These are phyloP conservation scores for Gambusia holbrooki DNA, from an alignment of 2,113 vertebrate species.

Conservation along the genomic window DNA sequence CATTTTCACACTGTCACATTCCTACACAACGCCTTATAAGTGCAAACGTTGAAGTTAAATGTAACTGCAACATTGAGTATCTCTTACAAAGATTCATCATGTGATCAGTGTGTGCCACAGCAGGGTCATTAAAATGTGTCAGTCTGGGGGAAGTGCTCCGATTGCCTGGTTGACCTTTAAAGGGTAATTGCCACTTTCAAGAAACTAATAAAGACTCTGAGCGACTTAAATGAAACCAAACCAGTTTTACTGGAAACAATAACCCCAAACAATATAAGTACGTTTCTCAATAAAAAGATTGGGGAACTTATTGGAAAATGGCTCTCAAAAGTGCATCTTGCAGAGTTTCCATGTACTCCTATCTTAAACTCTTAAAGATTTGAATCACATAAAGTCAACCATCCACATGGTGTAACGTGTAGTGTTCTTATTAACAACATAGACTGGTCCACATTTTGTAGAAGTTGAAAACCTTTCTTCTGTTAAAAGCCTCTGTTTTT, in stretches of 20 bases:
- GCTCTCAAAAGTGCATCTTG: conserved; percentile 60
- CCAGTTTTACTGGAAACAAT: conserved; percentile 69
- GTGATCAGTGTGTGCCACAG: conserved; percentile 56
- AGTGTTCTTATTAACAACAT: conserved; percentile 51
- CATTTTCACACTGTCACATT: not conserved
- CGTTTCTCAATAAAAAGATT: conserved; percentile 72
- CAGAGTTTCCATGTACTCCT: conserved; percentile 29
- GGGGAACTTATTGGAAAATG: conserved; percentile 52
- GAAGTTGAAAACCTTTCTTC: conserved; percentile 17
- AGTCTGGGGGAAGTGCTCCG: conserved; percentile 61
- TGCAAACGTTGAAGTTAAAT: conserved; percentile 29
- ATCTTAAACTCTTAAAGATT: conserved; percentile 56
- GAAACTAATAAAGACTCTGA: conserved; percentile 70
- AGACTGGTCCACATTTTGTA: conserved; percentile 33
- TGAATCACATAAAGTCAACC: conserved; percentile 59
- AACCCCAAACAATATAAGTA: conserved; percentile 74
- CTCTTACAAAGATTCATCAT: conserved; percentile 31
- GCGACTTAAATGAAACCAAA: conserved; percentile 62
- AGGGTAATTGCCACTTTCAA: conserved; percentile 81
- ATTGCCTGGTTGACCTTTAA: conserved; percentile 82
- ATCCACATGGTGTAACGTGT: conserved; percentile 42
- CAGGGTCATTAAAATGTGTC: conserved; percentile 71
- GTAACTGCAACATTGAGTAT: conserved; percentile 43
- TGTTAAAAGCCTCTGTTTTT: conserved; percentile 27
- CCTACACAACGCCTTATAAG: not conserved